Conservation (phyloP, 1,140 invertebrate genomes). For the Cydia strobilella region DNA sequence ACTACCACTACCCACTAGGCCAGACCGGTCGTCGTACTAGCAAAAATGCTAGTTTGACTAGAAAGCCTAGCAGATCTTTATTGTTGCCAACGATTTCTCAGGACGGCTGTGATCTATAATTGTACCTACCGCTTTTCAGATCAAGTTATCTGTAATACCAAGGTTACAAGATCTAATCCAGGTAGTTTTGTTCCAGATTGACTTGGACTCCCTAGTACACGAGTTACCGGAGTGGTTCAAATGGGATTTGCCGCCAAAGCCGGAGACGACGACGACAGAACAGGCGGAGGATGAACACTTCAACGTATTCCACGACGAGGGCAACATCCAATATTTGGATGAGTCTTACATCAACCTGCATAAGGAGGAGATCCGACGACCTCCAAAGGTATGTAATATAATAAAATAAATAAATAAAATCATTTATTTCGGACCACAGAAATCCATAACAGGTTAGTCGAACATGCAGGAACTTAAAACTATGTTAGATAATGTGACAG, state of each 20-base stretch:
- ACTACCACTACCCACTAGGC: too few species aligned
- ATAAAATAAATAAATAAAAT: too few species aligned
- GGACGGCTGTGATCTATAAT: too few species aligned
- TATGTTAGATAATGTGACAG: too few species aligned
- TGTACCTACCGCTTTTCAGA: too few species aligned
- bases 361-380: conserved; percentile 71
- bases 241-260: conserved; percentile 69
- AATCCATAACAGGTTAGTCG: too few species aligned
- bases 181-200: conserved; percentile 56
- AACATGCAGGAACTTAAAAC: too few species aligned
- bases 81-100: too few species aligned
- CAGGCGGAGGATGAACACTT: conserved; percentile 64
- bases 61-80: too few species aligned
- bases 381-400: conserved; percentile 45
- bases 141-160: neutral
- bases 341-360: conserved; percentile 73
- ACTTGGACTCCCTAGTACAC: conserved; percentile 62
- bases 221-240: conserved; percentile 70
- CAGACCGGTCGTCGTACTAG: too few species aligned
- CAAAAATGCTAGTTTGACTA: too few species aligned
- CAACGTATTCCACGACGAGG: conserved; percentile 70
- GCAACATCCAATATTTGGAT: conserved; percentile 72
- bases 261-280: conserved; percentile 65
- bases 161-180: conserved; percentile 13
- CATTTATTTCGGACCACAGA: too few species aligned